phyloP scores from a whole-genome alignment of 1,140 invertebrate genomes.

The Drosophila sp. region DNA sequence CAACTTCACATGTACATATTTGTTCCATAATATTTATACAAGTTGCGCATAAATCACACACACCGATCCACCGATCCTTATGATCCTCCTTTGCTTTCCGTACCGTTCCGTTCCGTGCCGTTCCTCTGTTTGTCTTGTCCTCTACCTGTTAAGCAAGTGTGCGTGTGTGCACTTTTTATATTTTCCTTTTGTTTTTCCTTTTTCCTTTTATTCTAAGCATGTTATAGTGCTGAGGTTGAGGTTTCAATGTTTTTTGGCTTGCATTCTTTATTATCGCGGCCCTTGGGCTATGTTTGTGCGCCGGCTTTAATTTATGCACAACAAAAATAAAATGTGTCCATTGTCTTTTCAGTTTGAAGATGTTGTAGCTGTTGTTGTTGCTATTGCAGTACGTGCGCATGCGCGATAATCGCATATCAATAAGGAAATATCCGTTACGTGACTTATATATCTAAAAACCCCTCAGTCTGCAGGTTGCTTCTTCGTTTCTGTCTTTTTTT shows the following conservation, averaged over 20 bases:
- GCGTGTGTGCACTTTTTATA: conserved; percentile 18
- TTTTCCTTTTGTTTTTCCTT: conserved; percentile 40
- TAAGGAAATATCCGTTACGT: conserved; percentile 84
- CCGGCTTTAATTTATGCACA: conserved; percentile 73
- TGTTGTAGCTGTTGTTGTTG: conserved; percentile 24
- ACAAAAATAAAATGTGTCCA: conserved; percentile 74
- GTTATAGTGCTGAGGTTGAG: conserved; percentile 41
- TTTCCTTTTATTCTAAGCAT: conserved; percentile 77
- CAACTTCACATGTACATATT: conserved; percentile 11
- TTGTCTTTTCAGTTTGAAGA: conserved; percentile 54
- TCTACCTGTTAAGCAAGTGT: conserved; percentile 47
- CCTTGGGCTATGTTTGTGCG: conserved; percentile 36
- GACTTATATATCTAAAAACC: conserved; percentile 82
- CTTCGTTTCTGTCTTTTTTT: neutral
- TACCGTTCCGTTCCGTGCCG: no score
- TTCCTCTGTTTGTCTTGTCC: conserved; percentile 2
- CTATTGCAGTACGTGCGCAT: conserved; percentile 69
- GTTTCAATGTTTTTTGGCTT: conserved; percentile 26
- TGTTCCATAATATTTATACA: conserved; percentile 50
- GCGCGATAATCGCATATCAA: conserved; percentile 84
- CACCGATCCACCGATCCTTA: conserved; percentile 37
- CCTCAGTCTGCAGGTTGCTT: conserved; percentile 32
- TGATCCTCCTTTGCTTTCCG: conserved; percentile 41
- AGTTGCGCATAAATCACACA: conserved; percentile 36
- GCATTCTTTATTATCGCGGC: conserved; percentile 54